Base-by-base conservation (phyloP, 2,797 vertebrate species). In the Liparis tanakae region DNA sequence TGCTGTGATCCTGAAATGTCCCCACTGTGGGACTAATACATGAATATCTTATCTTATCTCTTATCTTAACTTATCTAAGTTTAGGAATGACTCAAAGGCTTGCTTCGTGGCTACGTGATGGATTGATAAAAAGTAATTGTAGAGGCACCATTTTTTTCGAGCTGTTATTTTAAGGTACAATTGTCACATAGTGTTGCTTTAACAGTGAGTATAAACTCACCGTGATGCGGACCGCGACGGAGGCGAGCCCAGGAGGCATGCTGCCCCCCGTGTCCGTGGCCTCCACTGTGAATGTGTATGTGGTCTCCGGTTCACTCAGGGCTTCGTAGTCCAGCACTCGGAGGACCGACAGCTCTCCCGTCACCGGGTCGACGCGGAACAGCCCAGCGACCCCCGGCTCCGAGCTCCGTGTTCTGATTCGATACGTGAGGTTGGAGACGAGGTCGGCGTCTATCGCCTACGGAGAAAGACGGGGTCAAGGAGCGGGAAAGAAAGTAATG, bases 181-280 rank as follows among this genome's bases (percentile, higher is more conserved):
- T n/a, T n/a, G n/a, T n/a, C n/a, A n/a, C n/a, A n/a, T n/a, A n/a
- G n/a, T n/a, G n/a, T n/a, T n/a, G n/a, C n/a, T 30, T 30, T 30
- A 30, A 30, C 4, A 30, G 25, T 2, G 25, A 30, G 56, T 14
- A 55, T 6, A 50, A 39, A 30, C 87, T 76, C 81, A 99, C 98
- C 95, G 92, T 94, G 67, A 99, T 93, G 68, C 92, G 95, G 70
- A 99, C 94, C 0, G 96, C 96, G 72, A 99, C 96, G 0, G 96
- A 96, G 13, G 97, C 95, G 4, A 97, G 91, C 25, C 97, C 98
- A 0, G 97, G 97, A 34, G 97, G 98, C 98, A 99, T 99, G 6
- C 87, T 95, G 72, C 97, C 97, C 20, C 94, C 82, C 17, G 87
- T 84, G 67, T 98, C 96, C 0, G 94, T 88, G 50, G 97, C 97